Evolutionary conservation across 2,888 invertebrate species (phyloP).

Genomic region (Monochamus alternatus): DNA sequence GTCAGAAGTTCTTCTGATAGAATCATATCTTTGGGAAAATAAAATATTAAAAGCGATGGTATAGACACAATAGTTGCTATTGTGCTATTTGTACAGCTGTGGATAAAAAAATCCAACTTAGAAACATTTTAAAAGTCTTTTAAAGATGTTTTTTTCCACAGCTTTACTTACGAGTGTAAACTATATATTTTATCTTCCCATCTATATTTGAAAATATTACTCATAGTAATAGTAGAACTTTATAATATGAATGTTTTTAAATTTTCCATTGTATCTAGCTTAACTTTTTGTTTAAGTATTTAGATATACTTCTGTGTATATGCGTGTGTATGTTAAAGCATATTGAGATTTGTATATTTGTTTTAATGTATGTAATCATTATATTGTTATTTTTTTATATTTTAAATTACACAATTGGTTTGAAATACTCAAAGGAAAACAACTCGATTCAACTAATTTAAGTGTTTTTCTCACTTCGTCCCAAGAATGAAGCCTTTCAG

Average conservation of each 20-base stretch:
- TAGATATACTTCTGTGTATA: background rate
- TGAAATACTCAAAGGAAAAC: too few species aligned
- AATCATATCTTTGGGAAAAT: constrained; percentile 7
- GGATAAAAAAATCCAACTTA: too few species aligned
- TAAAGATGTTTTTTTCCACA: too few species aligned
- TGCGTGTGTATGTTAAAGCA: constrained; percentile 6
- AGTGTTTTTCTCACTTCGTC: too few species aligned
- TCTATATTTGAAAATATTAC: background rate
- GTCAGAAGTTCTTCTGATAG: background rate
- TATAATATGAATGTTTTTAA: background rate
- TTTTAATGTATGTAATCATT: background rate
- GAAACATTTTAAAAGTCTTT: too few species aligned
- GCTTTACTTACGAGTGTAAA: too few species aligned
- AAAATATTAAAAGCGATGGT: background rate
- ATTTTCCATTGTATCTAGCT: constrained; percentile 12
- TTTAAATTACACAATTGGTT: too few species aligned
- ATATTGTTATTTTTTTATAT: too few species aligned
- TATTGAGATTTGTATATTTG: background rate
- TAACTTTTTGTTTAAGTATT: background rate
- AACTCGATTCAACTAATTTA: too few species aligned
- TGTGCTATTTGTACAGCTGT: too few species aligned
- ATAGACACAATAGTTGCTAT: too few species aligned
- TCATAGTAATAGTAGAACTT: background rate
- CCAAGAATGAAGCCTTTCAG: too few species aligned
- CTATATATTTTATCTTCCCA: background rate